Evolutionary conservation across 2,113 vertebrate species (phyloP).

Genomic region (Columbina picui): DNA sequence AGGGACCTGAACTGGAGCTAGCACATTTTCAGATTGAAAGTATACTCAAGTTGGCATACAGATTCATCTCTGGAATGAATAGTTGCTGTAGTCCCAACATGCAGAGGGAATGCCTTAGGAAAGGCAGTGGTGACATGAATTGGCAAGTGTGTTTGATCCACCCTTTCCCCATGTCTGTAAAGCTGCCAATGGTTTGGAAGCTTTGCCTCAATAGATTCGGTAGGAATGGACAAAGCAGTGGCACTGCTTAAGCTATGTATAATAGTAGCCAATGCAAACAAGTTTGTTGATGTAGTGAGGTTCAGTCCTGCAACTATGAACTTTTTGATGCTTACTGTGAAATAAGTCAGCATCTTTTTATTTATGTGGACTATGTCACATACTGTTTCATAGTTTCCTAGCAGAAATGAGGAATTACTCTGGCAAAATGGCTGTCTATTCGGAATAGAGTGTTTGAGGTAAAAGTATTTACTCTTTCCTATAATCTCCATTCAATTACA

Average conservation of each 20-base stretch:
- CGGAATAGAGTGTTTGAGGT: neutral
- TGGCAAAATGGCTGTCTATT: neutral
- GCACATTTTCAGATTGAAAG: neutral
- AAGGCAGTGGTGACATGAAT: neutral
- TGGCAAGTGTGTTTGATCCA: neutral
- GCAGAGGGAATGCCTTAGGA: neutral
- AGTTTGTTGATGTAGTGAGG: neutral
- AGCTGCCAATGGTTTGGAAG: neutral
- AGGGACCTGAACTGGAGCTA: neutral
- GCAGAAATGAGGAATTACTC: neutral
- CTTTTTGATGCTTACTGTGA: neutral
- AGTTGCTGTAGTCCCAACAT: neutral
- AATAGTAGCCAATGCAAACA: neutral
- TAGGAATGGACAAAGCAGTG: neutral
- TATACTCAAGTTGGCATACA: neutral
- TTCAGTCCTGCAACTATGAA: neutral
- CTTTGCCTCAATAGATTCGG: neutral
- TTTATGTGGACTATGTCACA: rapidly evolving
- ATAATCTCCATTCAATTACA: neutral
- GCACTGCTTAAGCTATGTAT: neutral
- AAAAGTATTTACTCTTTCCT: neutral
- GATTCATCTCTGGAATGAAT: neutral
- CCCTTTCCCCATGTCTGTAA: neutral
- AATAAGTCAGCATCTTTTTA: neutral
- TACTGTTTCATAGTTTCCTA: neutral